Base-by-base conservation (phyloP, 2,113 vertebrate genomes). In the Oncorhynchus nerka region DNA sequence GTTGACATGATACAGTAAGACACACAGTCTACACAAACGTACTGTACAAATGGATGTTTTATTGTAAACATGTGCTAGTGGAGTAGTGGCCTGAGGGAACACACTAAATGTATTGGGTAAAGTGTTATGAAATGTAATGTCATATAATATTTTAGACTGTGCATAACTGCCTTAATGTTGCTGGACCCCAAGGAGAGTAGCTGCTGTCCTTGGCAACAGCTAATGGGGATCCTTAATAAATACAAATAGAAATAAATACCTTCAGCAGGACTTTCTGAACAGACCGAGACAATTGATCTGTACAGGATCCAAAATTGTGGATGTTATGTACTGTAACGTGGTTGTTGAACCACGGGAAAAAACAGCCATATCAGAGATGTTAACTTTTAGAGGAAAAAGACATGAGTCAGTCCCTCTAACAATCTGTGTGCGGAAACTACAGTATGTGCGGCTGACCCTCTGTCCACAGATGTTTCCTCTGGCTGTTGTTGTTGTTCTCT, bases 401-500 rank as follows among this genome's bases (percentile, higher is more conserved):
- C n/a, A 64, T 83, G 79, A 90, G 83, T 88, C 75, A 85, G 81
- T 80, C 62, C 78, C 39, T 71, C 22, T 51, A 26, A 32, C n/a
- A 39, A 70, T 70, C 16, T 70, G 68, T 70, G 68, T 45, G 75
- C 81, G 85, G 88, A 92, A 87, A 89, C 85, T 80, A 79, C 72
- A 28, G 67, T 65, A 26, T 81, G 81, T 62, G 80, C 83, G n/a
- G 57, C 81, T 86, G 87, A 90, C 77, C 86, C 75, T 75, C 74
- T 89, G 75, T 71, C 79, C 91, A 91, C 91, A 91, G 91, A 92
- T 91, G 91, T 92, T 90, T 92, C 91, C 89, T 85, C 79, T 86
- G 75, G 84, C 80, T 90, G 85, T 85, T 86, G 75, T 64, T 75
- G 86, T 91, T 85, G 81, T 90, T 77, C 81, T 79, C 71, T 74